Evolutionary conservation across 2,113 vertebrate genomes (phyloP), one percentile per base, ranked within the genome.

Genomic region (Prolemur simus): DNA sequence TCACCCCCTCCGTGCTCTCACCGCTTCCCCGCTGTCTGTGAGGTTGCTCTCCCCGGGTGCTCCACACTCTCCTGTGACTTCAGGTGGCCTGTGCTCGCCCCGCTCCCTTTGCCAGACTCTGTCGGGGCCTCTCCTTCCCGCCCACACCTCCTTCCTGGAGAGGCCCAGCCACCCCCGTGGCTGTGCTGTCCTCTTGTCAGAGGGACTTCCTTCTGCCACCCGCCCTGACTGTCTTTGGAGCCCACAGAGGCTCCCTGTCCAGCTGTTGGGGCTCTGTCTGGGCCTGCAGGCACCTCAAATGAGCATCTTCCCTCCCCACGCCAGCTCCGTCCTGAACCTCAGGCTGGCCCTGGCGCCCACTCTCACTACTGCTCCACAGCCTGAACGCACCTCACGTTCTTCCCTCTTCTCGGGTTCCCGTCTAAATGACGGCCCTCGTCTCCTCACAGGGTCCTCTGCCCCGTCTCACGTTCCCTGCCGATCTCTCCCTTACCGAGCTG

Each of bases 321-420:
- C 11, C 2, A 87, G 37, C 69, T 81, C 32, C 42, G 1, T 47
- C 64, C 47, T n/a, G 76, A 88, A 32, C 52, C 1, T 3, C 0
- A 23, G 21, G 29, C 21, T 21, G 20, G 25, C 32, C 0, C 47
- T 64, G 0, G 64, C 5, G 0, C 63, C 49, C 21, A 11, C 14
- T n/a, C 17, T 54, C 56, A 8, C 25, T 23, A 42, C 86, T 54
- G 15, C 58, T 39, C 37, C 12, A 7, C 47, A 14, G 23, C 47
- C 64, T 37, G 83, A 12, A 34, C 7, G 0, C 29, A 4, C 54
- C 73, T 37, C 45, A 0, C 0, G 0, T 45, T 2, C 14, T 6
- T 73, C 34, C 37, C 4, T 74, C 58, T 71, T 47, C 52, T 58
- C 56, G 56, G n/a, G 10, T 47, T 77, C 45, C 58, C 64, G 29